These are phyloP conservation scores for Ramphastos sulfuratus DNA, from an alignment of 2,113 vertebrate species.

Conservation along the genomic window DNA sequence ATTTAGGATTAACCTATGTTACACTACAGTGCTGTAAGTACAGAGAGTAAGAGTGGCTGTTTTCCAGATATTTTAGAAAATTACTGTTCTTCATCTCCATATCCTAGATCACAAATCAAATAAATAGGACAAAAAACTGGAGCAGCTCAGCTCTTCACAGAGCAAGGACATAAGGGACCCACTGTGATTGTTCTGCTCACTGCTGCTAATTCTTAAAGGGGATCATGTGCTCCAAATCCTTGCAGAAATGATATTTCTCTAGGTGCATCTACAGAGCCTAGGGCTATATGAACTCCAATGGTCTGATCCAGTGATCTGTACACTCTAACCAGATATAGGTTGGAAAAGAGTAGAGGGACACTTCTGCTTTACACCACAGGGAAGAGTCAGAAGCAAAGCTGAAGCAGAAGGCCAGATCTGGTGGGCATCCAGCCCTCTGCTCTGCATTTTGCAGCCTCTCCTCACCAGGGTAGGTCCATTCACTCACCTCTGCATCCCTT, in stretches of 20 bases:
- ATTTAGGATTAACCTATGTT: not conserved
- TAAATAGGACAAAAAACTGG: conserved; percentile 21
- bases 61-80: not conserved
- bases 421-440: not conserved
- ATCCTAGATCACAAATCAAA: not conserved
- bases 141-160: not conserved
- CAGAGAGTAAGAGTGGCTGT: not conserved
- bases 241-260: not conserved
- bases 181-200: not conserved
- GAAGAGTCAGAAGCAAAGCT: not conserved
- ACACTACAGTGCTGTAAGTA: not conserved
- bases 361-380: not conserved
- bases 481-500: not conserved
- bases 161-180: not conserved
- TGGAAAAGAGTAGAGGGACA: not conserved
- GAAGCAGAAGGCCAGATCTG: not conserved
- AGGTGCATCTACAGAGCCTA: not conserved
- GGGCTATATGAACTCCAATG: not conserved
- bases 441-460: not conserved
- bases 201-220: not conserved
- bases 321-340: not conserved
- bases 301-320: not conserved
- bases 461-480: rapidly evolving
- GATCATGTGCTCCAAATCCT: not conserved
- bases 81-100: not conserved